phyloP scores from a whole-genome alignment of 2,888 invertebrate species.

The Idaea straminata region DNA sequence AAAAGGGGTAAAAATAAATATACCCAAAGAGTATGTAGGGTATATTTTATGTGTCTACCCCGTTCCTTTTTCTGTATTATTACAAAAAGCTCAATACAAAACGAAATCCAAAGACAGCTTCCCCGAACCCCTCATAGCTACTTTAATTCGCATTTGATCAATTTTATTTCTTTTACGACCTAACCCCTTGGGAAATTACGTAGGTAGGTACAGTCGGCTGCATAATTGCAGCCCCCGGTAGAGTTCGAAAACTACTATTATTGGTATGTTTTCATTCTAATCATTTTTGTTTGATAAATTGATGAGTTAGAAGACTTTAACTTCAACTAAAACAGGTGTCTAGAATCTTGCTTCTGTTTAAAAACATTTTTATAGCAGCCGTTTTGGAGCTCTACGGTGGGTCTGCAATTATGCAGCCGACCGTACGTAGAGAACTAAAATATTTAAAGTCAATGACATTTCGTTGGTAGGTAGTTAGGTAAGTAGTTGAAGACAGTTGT shows the following conservation, averaged over 20 bases:
- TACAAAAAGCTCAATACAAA: neutral
- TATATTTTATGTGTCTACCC: neutral
- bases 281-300: too few species aligned
- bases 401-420: too few species aligned
- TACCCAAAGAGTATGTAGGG: neutral
- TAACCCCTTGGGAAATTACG: slow-evolving; percentile 19
- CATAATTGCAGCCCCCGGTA: too few species aligned
- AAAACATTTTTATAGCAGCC: too few species aligned
- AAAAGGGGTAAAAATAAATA: neutral
- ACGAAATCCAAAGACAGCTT: neutral
- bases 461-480: neutral
- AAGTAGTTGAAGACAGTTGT: neutral
- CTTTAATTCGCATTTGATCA: slow-evolving; percentile 22
- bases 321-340: too few species aligned
- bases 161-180: slow-evolving; percentile 18
- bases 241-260: too few species aligned
- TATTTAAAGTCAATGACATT: neutral
- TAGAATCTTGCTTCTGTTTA: too few species aligned
- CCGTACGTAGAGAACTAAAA: slow-evolving; percentile 7
- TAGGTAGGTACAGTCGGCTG: slow-evolving; percentile 16
- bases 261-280: too few species aligned
- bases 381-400: too few species aligned
- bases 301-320: too few species aligned
- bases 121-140: slow-evolving; percentile 1
- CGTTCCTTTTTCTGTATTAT: neutral